phyloP scores from a whole-genome alignment of 2,113 vertebrate genomes.

The Myiozetetes cayanensis region DNA sequence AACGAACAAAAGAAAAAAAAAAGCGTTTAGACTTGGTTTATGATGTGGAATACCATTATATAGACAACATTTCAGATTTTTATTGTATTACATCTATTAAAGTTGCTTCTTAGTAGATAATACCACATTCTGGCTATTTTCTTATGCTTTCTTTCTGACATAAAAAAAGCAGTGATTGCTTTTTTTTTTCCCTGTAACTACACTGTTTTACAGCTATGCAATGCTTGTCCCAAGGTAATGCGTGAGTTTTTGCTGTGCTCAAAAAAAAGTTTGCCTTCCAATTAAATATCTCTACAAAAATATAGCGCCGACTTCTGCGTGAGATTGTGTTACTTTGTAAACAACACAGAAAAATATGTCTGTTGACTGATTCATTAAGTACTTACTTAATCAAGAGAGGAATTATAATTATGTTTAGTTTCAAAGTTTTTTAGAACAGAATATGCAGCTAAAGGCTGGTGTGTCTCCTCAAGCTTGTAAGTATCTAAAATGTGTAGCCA shows the following conservation, averaged over 20 bases:
- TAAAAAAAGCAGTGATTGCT: not conserved
- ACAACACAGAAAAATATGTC: not conserved
- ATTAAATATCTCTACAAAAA: not conserved
- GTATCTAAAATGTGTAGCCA: not conserved
- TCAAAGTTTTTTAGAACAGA: not conserved
- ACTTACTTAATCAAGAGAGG: not conserved
- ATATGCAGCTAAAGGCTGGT: not conserved
- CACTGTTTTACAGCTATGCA: not conserved
- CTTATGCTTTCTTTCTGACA: not conserved
- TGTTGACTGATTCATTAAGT: not conserved
- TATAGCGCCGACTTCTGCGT: not conserved
- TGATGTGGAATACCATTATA: not conserved
- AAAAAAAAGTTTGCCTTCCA: not conserved
- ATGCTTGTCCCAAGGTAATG: not conserved
- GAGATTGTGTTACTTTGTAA: conserved; percentile 1
- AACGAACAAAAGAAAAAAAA: not conserved
- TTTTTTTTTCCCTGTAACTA: not conserved
- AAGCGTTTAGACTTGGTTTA: not conserved
- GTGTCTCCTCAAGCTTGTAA: not conserved
- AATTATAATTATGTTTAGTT: not conserved
- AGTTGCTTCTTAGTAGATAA: not conserved
- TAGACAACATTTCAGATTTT: not conserved
- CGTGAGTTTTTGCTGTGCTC: not conserved
- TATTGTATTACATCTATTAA: not conserved
- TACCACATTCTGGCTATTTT: not conserved